Percentiles rank a stretch among this genome's conserved stretches.
Conservation (phyloP, 2,113 vertebrate species). For the Glaucomys volans region DNA sequence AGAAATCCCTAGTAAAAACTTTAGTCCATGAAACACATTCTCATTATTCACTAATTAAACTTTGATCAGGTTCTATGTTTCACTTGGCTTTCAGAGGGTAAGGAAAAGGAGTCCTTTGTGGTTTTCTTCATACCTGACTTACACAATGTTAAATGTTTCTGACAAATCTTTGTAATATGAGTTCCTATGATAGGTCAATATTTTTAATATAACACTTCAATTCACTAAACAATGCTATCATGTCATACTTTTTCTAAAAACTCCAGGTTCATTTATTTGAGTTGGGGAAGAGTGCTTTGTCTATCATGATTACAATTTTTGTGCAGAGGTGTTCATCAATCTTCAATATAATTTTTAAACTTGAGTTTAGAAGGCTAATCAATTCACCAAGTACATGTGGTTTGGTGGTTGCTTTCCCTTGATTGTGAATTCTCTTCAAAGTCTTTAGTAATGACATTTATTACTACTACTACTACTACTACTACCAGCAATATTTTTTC, state of each 20-base stretch:
- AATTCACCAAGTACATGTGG: neutral
- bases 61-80: neutral
- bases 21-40: neutral
- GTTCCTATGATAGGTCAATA: neutral
- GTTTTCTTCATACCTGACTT: neutral
- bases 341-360: neutral
- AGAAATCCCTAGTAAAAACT: neutral
- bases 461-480: neutral
- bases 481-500: neutral
- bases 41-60: neutral
- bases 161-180: neutral
- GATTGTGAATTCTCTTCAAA: slow-evolving; percentile 25
- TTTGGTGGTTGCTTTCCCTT: neutral
- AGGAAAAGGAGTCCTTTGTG: neutral
- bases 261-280: neutral
- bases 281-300: neutral
- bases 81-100: neutral
- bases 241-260: neutral
- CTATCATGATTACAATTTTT: neutral
- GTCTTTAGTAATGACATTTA: neutral
- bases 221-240: neutral
- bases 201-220: neutral
- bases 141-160: slow-evolving; percentile 21
- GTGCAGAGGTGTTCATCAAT: neutral
- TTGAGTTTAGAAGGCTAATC: neutral